Base-by-base conservation (phyloP, 2,888 invertebrate species). In the Clostera curtula region DNA sequence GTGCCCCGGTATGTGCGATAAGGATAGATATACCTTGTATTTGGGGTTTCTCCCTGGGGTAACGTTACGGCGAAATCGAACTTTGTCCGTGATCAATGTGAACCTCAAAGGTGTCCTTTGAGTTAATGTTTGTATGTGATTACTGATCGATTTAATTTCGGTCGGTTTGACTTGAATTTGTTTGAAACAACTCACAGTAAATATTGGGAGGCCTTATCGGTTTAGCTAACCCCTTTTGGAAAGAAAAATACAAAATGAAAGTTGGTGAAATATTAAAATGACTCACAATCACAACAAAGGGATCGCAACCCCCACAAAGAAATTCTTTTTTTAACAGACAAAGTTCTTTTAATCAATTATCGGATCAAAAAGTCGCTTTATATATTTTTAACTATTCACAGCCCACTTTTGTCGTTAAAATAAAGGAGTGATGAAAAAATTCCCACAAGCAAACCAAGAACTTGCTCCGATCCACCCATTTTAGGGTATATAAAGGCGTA, bases 41-140 rank as follows among this genome's bases (percentile, higher is more conserved):
- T 51, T 44, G 49, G 57, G 62, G 67, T 57, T 56, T 52, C 43
- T 70, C 75, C 74, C 75, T 36, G 27, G 77, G 72, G 74, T 44
- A 57, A 71, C 73, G 71, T 76, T 74, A 74, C 65, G 51, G 56
- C 56, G 59, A 67, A 72, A 71, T 74, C 63, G 59, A 73, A 76
- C 65, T 72, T 73, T 58, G 64, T 59, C 52, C 59, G 63, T 76
- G 77, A 77, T 76, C 77, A 74, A 74, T 70, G 73, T 52, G 52
- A 64, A 55, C 65, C 74, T 73, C 63, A 25, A 54, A 67, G 74
- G 73, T 66, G 66, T 69, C 61, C 72, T 76, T 75, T 65, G 58
- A 67, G 61, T 65, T 69, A 64, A 67, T 67, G 63, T 58, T 60
- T 58, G 56, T 65, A 54, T 65, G 50, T 60, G 61, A 63, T 69